Evolutionary conservation across 2,888 invertebrate genomes (phyloP).

Genomic region (Meta bourneti): DNA sequence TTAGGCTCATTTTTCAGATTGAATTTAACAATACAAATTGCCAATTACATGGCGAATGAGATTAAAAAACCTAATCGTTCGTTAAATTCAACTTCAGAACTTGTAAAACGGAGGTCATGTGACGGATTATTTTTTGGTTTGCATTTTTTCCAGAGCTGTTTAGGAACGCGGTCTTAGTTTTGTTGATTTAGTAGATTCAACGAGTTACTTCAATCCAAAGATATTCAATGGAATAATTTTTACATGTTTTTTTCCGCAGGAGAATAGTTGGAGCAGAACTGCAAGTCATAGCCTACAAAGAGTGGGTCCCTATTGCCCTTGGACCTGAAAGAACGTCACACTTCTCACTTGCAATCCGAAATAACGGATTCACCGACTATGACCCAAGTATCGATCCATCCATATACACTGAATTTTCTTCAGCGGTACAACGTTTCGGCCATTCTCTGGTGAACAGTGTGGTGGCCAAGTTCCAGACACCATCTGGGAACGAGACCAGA

Average conservation of each 20-base stretch:
- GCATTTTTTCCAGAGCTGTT: no score
- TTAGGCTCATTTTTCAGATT: no score
- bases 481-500: slow-evolving; percentile 82
- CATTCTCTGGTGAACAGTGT: slow-evolving; percentile 85
- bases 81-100: no score
- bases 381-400: slow-evolving; percentile 86
- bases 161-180: no score
- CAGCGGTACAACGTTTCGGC: slow-evolving; percentile 86
- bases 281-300: slow-evolving; percentile 80
- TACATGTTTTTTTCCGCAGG: slow-evolving; percentile 74
- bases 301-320: slow-evolving; percentile 88
- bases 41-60: no score
- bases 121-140: no score
- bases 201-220: no score
- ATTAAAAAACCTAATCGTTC: no score
- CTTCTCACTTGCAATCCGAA: slow-evolving; percentile 17
- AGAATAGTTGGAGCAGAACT: slow-evolving; percentile 82
- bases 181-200: no score
- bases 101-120: no score
- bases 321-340: slow-evolving; percentile 80
- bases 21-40: no score
- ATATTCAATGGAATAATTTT: no score
- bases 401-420: slow-evolving; percentile 91
- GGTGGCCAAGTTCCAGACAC: slow-evolving; percentile 89
- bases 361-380: slow-evolving; percentile 87